These are phyloP conservation scores for Marisa cornuarietis DNA, from an alignment of 1,140 invertebrate species.

Conservation along the genomic window DNA sequence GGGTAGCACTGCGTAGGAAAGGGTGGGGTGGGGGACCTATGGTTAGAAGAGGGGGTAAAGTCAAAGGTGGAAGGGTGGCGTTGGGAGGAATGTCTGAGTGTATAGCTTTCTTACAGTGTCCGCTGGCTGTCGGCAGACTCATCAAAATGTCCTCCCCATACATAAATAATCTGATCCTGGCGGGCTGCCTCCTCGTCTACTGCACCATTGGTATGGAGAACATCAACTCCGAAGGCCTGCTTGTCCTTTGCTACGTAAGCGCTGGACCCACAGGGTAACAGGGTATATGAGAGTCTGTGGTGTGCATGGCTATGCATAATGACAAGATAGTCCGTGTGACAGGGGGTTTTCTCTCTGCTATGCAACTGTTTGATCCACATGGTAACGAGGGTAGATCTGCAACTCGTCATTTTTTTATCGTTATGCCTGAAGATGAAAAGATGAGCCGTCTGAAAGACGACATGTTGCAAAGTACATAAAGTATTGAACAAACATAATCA, in stretches of 20 bases:
- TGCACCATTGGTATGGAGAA: constrained; percentile 87
- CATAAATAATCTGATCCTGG: constrained; percentile 96
- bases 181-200: constrained; percentile 96
- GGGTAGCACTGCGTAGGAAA: not conserved
- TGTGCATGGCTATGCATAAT: no score
- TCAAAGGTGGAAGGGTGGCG: not conserved
- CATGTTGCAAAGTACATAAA: no score
- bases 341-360: no score
- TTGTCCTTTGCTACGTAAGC: not conserved
- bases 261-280: no score
- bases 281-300: no score
- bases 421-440: no score
- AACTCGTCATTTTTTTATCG: no score
- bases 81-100: not conserved
- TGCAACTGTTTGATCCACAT: no score
- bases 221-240: not conserved
- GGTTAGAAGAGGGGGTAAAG: not conserved
- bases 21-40: not conserved
- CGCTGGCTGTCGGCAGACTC: constrained; percentile 76
- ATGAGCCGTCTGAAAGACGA: no score
- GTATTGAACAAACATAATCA: no score
- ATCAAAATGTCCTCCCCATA: constrained; percentile 99
- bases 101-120: not conserved
- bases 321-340: no score
- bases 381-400: no score